Conservation (phyloP, 2,113 vertebrate genomes). For the Nesogale talazaci region DNA sequence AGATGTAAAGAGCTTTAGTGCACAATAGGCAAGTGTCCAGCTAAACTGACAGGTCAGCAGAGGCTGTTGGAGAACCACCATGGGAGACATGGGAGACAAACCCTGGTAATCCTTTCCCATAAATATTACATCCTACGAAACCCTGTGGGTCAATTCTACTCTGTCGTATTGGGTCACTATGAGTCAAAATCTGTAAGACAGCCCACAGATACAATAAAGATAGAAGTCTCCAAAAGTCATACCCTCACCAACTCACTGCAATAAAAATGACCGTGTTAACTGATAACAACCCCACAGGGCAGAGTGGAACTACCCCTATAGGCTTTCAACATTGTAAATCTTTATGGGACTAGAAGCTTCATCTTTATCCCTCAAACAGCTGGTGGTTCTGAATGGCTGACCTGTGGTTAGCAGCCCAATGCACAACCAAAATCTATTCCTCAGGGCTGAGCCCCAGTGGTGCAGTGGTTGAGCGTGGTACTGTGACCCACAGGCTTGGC, state of each 20-base stretch:
- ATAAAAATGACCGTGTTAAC: no score
- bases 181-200: background rate
- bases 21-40: background rate
- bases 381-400: no score
- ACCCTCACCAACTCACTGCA: no score
- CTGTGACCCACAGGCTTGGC: no score
- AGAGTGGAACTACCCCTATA: no score
- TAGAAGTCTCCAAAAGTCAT: background rate
- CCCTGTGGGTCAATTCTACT: background rate
- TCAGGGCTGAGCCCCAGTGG: no score
- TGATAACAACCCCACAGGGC: no score
- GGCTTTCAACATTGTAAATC: no score
- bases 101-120: background rate
- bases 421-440: background rate
- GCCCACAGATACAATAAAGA: background rate
- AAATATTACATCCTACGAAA: background rate
- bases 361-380: no score
- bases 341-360: no score
- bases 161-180: background rate
- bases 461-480: no score
- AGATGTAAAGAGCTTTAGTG: background rate
- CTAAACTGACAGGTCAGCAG: background rate
- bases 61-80: background rate
- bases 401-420: no score
- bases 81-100: background rate